Evolutionary conservation across 1,140 invertebrate genomes (phyloP), one percentile per base, ranked within the genome.

Genomic region (Neodiprion lecontei): DNA sequence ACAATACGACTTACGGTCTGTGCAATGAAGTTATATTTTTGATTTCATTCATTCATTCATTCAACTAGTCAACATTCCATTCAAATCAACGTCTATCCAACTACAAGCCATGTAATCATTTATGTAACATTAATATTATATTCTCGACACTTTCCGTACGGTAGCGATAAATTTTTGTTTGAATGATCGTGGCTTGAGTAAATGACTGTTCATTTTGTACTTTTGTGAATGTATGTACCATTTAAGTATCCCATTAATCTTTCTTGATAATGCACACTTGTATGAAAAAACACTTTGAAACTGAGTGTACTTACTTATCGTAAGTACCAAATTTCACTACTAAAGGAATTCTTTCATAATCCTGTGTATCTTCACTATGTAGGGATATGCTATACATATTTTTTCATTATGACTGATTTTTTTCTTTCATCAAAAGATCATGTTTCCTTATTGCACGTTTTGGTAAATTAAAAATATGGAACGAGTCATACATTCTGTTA

Each of bases 11-110:
- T 61, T 61, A 61, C 53, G n/a, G 53, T 61, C 53, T 61, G 53
- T 61, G 53, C 53, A 61, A 61, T 8, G 53, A 61, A 61, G 53
- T 61, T 61, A 17, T 61, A 61, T 61, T 61, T 61, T 61, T 61
- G 53, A 61, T 61, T 61, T 61, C 53, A 61, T 61, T 61, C 53
- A 61, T 61, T 61, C 53, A 61, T 11, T 53, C 50, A 53, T 17
- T 61, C n/a, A 61, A 61, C n/a, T 17, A 61, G 11, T 61, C 9
- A 61, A 61, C n/a, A 61, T 61, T 61, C 53, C 53, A 61, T 61
- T 61, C 53, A 9, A 61, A 61, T 61, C 53, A 61, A 14, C n/a
- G 53, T 61, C 53, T 61, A 61, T 61, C 53, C 53, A 17, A 61
- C 53, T 61, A 61, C 53, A 61, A 61, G 53, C 53, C 53, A 61